Conservation (phyloP, 2,888 invertebrate genomes). For the Tipula vernalis region DNA sequence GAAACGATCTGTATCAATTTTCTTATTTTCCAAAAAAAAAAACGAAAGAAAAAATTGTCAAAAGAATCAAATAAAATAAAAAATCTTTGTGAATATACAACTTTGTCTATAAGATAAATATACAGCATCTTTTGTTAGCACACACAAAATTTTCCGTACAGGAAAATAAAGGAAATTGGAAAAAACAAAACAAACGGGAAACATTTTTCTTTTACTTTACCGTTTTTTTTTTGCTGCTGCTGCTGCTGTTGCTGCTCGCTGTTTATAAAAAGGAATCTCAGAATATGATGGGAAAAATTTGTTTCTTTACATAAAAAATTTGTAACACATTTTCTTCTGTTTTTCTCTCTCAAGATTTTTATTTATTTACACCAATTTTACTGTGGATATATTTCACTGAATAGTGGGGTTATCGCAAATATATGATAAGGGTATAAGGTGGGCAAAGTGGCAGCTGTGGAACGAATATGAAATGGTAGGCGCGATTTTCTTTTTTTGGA, state of each 20-base stretch:
- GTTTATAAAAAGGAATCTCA: background rate
- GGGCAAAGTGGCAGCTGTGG: background rate
- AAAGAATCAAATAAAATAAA: background rate
- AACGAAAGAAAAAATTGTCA: background rate
- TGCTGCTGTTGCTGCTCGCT: background rate
- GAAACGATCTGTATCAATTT: slow-evolving; percentile 4
- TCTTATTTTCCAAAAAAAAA: background rate
- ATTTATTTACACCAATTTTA: background rate
- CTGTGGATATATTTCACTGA: background rate
- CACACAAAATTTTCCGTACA: background rate
- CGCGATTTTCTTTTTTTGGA: too few relatives aligned
- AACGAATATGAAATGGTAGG: background rate
- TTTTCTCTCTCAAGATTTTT: background rate
- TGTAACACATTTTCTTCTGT: background rate
- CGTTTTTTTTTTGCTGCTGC: background rate
- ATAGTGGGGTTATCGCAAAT: background rate
- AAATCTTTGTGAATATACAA: background rate
- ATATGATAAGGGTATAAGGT: background rate
- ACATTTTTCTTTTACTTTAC: background rate
- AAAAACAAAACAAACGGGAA: background rate
- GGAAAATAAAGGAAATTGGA: background rate
- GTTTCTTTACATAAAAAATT: background rate
- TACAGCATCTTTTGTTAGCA: background rate
- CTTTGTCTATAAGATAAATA: background rate
- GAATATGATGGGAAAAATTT: background rate